Evolutionary conservation across 2,888 invertebrate genomes (phyloP), one percentile per base, ranked within the genome.

Genomic region (Polyommatus iphigenia): DNA sequence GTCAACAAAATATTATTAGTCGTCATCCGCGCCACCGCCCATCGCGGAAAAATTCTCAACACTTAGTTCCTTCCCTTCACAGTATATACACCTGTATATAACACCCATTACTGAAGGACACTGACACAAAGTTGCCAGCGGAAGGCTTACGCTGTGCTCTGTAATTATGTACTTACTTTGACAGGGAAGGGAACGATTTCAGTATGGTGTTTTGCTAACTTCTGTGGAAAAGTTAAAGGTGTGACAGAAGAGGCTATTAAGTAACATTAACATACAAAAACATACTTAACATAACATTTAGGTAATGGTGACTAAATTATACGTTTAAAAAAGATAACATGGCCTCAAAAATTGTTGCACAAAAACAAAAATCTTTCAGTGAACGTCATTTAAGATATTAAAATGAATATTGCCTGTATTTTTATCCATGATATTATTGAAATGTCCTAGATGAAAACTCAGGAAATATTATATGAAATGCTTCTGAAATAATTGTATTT

Each of bases 1-100:
- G 90, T 91, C 90, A 90, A 91, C 89, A 88, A 88, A 91, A 90
- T 90, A 87, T 89, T 90, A 91, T 90, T 90, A 89, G 88, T 86
- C 85, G 86, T 86, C 88, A 87, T 89, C 87, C 84, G 84, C 85
- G 85, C 84, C 81, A 81, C 81, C 84, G 84, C 83, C 79, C 82
- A 80, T 81, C 84, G 79, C 80, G 82, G 83, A 83, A 85, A 84
- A 83, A 83, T 83, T 81, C 79, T 80, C 79, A 79, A 81, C 77
- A 79, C 71, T 79, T 79, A 77, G 72, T 57, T 67, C 29, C 67
- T 29, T 67, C 29, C 29, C 18, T 29, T 8, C 13, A 62, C 67
- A 32, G 29, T 29, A 32, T 15, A 18, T 67, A 18, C 5, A 67
- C 18, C 15, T 67, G 67, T 67, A 29, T 67, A 67, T 15, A 67